A percentile compares a stretch with the other conserved stretches of the same genome.
phyloP scores from a whole-genome alignment of 1,140 invertebrate species.

The Frieseomelitta varia region DNA sequence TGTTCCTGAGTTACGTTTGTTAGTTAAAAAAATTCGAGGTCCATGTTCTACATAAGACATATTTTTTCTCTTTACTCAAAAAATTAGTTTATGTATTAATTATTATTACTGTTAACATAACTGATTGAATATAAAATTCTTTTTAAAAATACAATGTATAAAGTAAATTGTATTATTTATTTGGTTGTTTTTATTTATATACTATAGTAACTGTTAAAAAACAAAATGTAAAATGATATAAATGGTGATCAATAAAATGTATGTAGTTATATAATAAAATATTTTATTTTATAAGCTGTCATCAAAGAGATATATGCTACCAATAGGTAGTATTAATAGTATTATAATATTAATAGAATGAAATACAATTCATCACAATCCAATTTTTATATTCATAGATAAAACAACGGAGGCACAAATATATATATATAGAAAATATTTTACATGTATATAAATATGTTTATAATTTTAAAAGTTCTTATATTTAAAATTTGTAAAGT shows the following conservation, averaged over 20 bases:
- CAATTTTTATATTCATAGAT: slow-evolving; percentile 15
- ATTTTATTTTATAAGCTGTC: slow-evolving; percentile 62
- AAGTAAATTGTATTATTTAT: slow-evolving; percentile 18
- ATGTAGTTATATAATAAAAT: slow-evolving; percentile 56
- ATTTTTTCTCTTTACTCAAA: slow-evolving; percentile 5
- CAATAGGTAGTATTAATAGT: slow-evolving; percentile 47
- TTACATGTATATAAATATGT: slow-evolving; percentile 59
- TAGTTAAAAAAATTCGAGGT: slow-evolving; percentile 69
- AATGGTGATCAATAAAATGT: slow-evolving; percentile 18
- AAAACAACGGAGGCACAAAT: slow-evolving; percentile 40
- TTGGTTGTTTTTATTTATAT: slow-evolving; percentile 57
- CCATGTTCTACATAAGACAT: slow-evolving; percentile 76
- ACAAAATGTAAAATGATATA: slow-evolving; percentile 14
- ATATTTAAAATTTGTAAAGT: slow-evolving; percentile 50
- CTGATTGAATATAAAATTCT: slow-evolving; percentile 23
- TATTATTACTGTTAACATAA: slow-evolving; percentile 15
- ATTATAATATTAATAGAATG: slow-evolving; percentile 30
- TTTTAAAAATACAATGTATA: slow-evolving; percentile 29
- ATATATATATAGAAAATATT: slow-evolving; percentile 46
- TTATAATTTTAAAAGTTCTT: slow-evolving; percentile 32
- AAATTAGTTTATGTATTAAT: slow-evolving; percentile 20
- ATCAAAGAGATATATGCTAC: slow-evolving; percentile 54
- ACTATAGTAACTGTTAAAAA: slow-evolving; percentile 55
- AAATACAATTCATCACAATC: slow-evolving; percentile 32
- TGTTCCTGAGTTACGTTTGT: slow-evolving; percentile 43